Conservation (phyloP, 2,888 invertebrate species). For the Sialis fuliginosa region DNA sequence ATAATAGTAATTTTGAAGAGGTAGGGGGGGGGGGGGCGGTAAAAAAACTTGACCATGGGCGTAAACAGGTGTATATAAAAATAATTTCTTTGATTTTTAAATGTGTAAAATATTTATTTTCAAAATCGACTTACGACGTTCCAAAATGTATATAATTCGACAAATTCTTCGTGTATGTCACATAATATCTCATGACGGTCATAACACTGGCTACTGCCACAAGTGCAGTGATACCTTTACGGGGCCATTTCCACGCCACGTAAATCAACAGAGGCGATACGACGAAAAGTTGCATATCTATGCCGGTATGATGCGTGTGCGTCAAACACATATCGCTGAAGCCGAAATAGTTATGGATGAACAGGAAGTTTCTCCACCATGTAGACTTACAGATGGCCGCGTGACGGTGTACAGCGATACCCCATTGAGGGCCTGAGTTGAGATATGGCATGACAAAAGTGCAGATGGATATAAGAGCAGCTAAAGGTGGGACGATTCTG, state of each 20-base stretch:
- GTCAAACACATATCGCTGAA: conserved; percentile 56
- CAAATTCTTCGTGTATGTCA: conserved; percentile 37
- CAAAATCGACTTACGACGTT: conserved; percentile 40
- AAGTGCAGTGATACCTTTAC: conserved; percentile 29
- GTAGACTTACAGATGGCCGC: conserved; percentile 45
- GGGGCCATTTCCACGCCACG: conserved; percentile 41
- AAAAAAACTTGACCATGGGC: too few species aligned
- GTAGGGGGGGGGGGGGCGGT: too few species aligned
- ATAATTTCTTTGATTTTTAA: too few species aligned
- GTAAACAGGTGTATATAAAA: too few species aligned
- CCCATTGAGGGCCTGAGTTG: conserved; percentile 50
- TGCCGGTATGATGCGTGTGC: conserved; percentile 53
- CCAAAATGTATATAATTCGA: conserved; percentile 52
- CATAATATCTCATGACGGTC: conserved; percentile 40
- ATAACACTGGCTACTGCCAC: conserved; percentile 30
- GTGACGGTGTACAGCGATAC: conserved; percentile 45
- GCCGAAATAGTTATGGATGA: conserved; percentile 55
- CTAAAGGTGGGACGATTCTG: conserved; percentile 43
- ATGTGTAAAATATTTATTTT: too few species aligned
- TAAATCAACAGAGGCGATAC: conserved; percentile 40
- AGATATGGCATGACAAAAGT: conserved; percentile 43
- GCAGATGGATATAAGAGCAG: conserved; percentile 45
- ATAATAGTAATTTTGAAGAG: too few species aligned
- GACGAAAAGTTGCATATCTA: conserved; percentile 48
- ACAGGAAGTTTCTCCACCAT: conserved; percentile 54